Evolutionary conservation across 1,140 invertebrate species (phyloP).

Genomic region (Drosophila mayri): DNA sequence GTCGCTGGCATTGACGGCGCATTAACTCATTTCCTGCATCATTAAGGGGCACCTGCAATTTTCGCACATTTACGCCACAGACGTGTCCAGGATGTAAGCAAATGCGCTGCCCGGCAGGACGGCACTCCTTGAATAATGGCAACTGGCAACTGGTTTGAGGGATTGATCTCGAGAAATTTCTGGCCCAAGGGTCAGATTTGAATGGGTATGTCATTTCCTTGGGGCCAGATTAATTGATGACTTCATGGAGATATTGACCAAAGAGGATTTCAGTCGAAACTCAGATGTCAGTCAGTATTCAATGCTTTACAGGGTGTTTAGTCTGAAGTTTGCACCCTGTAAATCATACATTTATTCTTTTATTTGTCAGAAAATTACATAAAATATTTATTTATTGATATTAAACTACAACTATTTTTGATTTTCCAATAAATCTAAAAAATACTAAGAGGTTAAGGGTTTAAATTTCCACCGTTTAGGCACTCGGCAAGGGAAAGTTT

Average conservation of each 20-base stretch:
- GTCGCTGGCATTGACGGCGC: constrained; percentile 61
- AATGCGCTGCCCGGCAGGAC: constrained; percentile 2
- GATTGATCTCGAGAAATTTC: constrained; percentile 10
- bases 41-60: constrained; percentile 75
- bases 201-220: background rate
- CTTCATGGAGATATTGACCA: background rate
- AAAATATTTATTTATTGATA: too few relatives aligned
- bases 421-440: background rate
- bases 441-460: too few relatives aligned
- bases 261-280: background rate
- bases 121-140: constrained; percentile 8
- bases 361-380: too few relatives aligned
- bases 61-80: constrained; percentile 60
- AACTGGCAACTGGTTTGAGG: background rate
- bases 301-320: background rate
- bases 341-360: too few relatives aligned
- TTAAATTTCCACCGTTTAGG: background rate
- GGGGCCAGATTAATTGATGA: constrained; percentile 3
- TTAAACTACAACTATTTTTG: too few relatives aligned
- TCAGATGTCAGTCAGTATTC: background rate
- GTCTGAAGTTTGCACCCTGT: too few relatives aligned
- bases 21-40: constrained; percentile 82
- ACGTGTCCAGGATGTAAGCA: constrained; percentile 34
- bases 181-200: background rate
- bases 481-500: background rate